phyloP scores from a whole-genome alignment of 2,797 vertebrate genomes.

The Onychomys arenicola region DNA sequence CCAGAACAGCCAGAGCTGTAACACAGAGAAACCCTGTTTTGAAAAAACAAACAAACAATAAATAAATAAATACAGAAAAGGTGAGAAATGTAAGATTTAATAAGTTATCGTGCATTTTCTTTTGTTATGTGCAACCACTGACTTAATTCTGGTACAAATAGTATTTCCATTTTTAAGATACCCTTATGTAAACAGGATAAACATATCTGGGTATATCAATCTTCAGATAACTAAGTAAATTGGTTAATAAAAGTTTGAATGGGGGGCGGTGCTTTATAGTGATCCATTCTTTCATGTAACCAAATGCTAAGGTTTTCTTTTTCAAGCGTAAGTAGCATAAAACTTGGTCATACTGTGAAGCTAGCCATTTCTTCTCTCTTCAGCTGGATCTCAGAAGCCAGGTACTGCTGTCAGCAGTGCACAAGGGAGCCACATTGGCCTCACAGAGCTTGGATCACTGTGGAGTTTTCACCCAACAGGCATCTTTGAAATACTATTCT shows the following conservation, averaged over 20 bases:
- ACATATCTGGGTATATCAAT: conserved; percentile 4
- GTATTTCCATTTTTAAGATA: conserved; percentile 61
- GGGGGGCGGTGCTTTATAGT: conserved; percentile 33
- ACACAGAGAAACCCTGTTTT: too few relatives aligned
- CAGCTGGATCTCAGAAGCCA: conserved; percentile 61
- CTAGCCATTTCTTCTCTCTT: not conserved
- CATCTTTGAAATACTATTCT: not conserved
- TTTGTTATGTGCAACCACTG: conserved; percentile 55
- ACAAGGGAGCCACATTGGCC: not conserved
- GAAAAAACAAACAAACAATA: not conserved
- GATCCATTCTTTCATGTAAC: not conserved
- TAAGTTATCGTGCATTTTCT: conserved; percentile 28
- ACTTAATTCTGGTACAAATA: conserved; percentile 50
- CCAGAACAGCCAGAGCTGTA: too few relatives aligned
- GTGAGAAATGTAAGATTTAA: conserved; percentile 33
- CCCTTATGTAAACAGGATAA: conserved; percentile 46
- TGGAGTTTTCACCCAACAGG: not conserved
- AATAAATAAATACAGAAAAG: not conserved
- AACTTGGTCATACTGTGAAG: conserved; percentile 55
- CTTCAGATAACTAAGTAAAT: conserved; percentile 55
- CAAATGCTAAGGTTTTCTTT: conserved; percentile 14
- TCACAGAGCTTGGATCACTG: not conserved
- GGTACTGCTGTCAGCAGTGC: not conserved
- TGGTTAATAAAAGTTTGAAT: conserved; percentile 33
- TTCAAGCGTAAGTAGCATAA: not conserved